These are phyloP conservation scores for Brachionus plicatilis DNA, from an alignment of 1,140 invertebrate genomes.

Conservation along the genomic window DNA sequence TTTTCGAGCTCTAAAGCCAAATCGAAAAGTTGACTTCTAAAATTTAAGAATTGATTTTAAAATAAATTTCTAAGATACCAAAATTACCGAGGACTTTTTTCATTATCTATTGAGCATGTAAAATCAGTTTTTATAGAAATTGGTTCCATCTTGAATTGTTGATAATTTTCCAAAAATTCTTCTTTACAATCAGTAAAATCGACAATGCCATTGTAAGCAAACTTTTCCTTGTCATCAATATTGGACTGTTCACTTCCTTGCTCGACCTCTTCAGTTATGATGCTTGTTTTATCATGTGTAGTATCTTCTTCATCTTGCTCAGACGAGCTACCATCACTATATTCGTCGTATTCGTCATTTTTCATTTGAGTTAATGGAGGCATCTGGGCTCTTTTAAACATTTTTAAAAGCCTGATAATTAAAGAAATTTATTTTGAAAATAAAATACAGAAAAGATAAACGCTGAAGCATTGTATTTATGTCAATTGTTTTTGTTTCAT, in stretches of 20 bases:
- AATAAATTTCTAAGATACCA: background rate
- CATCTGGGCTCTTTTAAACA: background rate
- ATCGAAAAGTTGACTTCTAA: background rate
- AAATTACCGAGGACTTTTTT: slow-evolving; percentile 17
- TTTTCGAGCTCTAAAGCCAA: slow-evolving; percentile 4
- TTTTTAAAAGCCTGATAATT: background rate
- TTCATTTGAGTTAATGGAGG: background rate
- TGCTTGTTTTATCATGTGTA: background rate
- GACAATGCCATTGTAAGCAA: background rate
- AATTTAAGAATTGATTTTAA: background rate
- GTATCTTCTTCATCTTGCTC: background rate
- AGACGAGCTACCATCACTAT: background rate
- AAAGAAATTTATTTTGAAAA: background rate
- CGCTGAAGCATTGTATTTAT: slow-evolving; percentile 2
- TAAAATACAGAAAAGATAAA: background rate
- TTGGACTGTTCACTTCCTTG: background rate
- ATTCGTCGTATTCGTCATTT: background rate
- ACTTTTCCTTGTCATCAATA: background rate
- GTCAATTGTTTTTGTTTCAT: slow-evolving; percentile 3
- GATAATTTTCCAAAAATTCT: background rate
- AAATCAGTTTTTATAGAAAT: slow-evolving; percentile 28
- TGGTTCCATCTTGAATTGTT: background rate
- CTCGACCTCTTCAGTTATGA: background rate
- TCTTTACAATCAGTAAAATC: background rate
- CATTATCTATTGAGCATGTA: background rate